Percentiles rank a stretch among this genome's conserved stretches.
Evolutionary conservation across 64 coral and sea anemone species (phyloP).

Genomic region (Stichodactyla mertensii): DNA sequence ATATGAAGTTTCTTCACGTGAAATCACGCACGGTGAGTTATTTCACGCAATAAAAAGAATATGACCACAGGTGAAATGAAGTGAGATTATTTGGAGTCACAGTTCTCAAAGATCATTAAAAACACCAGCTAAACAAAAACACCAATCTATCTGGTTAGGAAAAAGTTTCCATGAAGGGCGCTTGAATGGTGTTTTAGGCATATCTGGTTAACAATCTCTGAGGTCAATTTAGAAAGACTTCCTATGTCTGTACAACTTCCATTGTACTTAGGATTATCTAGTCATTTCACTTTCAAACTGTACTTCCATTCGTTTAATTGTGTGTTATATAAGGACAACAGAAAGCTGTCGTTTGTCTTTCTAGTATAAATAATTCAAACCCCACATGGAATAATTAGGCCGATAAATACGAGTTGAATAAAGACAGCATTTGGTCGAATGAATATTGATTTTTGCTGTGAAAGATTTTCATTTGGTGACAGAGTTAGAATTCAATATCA

Average conservation of each 20-base stretch:
- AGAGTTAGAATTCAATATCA: neutral
- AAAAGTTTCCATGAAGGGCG: neutral
- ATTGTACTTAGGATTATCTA: neutral
- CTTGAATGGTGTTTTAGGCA: neutral
- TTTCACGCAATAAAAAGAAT: neutral
- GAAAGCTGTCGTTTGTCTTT: slow-evolving; percentile 3
- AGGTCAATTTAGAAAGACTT: slow-evolving; percentile 1
- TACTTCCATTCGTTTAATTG: neutral
- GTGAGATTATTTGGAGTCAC: neutral
- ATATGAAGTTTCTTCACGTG: neutral
- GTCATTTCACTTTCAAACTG: neutral
- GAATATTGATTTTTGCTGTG: neutral
- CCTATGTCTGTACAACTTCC: neutral
- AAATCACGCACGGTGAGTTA: neutral
- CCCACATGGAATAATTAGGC: slow-evolving; percentile 1
- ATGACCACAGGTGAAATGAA: neutral
- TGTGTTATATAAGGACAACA: slow-evolving; percentile 10
- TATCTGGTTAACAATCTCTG: slow-evolving; percentile 5
- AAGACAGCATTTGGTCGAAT: neutral
- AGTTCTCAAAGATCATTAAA: neutral
- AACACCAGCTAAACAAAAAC: neutral
- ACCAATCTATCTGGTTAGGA: neutral
- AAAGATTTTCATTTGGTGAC: neutral
- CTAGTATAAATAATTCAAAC: neutral
- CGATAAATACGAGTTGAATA: neutral